A percentile compares a stretch with the other conserved stretches of the same genome.
Evolutionary conservation across 2,113 vertebrate species (phyloP).

Genomic region (Corvus hawaiiensis): DNA sequence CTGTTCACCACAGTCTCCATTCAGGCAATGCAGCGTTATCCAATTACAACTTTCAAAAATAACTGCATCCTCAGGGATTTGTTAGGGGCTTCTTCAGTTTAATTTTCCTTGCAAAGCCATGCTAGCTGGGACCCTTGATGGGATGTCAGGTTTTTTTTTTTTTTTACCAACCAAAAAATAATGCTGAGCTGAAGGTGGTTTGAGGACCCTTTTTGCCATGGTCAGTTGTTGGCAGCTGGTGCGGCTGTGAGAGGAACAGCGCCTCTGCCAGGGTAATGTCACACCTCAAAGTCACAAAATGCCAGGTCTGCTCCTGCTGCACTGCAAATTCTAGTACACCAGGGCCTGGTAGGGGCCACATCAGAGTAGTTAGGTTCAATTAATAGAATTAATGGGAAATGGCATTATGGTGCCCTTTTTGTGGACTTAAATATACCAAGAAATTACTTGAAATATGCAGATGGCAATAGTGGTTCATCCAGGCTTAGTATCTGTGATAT

Average conservation of each 20-base stretch:
- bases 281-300: neutral
- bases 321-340: neutral
- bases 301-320: rapidly evolving
- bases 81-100: neutral
- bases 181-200: neutral
- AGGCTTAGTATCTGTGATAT: neutral
- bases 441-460: neutral
- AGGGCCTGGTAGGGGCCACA: too few relatives aligned
- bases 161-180: neutral
- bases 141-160: neutral
- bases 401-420: too few relatives aligned
- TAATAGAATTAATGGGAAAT: neutral
- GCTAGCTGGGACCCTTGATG: neutral
- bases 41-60: neutral
- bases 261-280: neutral
- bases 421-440: neutral
- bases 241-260: neutral
- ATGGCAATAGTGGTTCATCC: neutral
- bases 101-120: neutral
- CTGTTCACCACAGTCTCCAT: rapidly evolving
- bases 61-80: neutral
- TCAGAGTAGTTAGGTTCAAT: neutral
- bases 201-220: neutral
- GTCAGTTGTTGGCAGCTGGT: neutral
- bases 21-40: neutral